Percentiles rank a stretch among this genome's conserved stretches.
Conservation (phyloP, 1,140 invertebrate genomes). For the Orchestia grillus region DNA sequence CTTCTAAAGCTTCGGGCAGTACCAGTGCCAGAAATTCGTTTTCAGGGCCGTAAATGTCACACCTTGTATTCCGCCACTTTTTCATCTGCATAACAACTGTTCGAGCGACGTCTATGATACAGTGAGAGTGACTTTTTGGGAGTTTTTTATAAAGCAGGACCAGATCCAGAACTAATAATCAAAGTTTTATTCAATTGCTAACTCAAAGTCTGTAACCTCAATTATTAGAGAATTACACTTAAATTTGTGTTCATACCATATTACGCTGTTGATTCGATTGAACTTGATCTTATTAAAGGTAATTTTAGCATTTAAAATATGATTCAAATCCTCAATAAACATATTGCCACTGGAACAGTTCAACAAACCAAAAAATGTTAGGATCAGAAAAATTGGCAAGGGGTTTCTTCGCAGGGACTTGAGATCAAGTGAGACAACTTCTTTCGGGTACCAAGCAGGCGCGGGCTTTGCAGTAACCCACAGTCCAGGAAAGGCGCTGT, state of each 20-base stretch:
- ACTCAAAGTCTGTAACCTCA: background rate
- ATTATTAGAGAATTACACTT: background rate
- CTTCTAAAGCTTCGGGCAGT: slow-evolving; percentile 18
- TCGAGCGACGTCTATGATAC: background rate
- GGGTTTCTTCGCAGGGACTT: background rate
- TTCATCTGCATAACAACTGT: background rate
- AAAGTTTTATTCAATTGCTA: background rate
- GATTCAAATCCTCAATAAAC: background rate
- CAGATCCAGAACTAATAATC: background rate
- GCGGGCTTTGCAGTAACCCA: slow-evolving; percentile 47
- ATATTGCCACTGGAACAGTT: background rate
- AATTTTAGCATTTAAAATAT: background rate
- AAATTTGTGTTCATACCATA: background rate
- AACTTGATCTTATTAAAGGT: background rate
- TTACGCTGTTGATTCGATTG: background rate
- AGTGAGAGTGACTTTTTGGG: background rate
- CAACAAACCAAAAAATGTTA: background rate
- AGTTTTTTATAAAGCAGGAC: background rate
- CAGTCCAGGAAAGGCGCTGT: slow-evolving; percentile 53
- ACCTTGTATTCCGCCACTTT: background rate
- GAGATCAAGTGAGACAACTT: background rate
- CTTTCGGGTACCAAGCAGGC: slow-evolving; percentile 18
- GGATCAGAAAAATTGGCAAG: background rate
- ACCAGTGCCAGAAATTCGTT: background rate
- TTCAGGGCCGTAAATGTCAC: slow-evolving; percentile 30